These are phyloP conservation scores for Chionis minor DNA, from an alignment of 2,113 vertebrate genomes.

Conservation along the genomic window DNA sequence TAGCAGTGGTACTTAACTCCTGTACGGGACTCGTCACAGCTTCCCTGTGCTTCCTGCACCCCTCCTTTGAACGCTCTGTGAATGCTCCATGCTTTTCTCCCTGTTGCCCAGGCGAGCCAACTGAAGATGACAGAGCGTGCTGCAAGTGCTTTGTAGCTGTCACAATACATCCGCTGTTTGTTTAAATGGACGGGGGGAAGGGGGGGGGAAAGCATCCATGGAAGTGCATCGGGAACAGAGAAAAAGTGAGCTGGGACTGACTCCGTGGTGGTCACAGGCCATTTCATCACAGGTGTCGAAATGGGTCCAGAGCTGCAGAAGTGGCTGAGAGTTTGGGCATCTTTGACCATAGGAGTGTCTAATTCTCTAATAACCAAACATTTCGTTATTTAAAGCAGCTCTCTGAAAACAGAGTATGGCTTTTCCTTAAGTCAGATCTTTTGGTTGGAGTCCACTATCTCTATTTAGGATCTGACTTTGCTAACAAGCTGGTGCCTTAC, in stretches of 20 bases:
- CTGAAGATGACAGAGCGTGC: neutral
- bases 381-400: neutral
- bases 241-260: neutral
- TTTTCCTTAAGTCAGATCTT: neutral
- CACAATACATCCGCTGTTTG: neutral
- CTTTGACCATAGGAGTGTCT: neutral
- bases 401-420: neutral
- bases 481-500: neutral
- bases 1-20: neutral
- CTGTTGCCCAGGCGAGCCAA: neutral
- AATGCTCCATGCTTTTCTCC: neutral
- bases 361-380: neutral
- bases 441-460: neutral
- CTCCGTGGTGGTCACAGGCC: neutral
- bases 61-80: rapidly evolving
- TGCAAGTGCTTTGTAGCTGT: neutral
- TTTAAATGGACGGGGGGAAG: neutral
- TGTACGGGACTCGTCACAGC: rapidly evolving
- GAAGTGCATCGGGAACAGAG: neutral
- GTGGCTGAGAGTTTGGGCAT: neutral
- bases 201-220: rapidly evolving
- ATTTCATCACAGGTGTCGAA: neutral
- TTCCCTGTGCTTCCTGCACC: neutral
- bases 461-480: neutral
- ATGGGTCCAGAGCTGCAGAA: neutral